These are phyloP conservation scores for Acestrorhynchus altus DNA, from an alignment of 2,797 vertebrate species.

Conservation along the genomic window DNA sequence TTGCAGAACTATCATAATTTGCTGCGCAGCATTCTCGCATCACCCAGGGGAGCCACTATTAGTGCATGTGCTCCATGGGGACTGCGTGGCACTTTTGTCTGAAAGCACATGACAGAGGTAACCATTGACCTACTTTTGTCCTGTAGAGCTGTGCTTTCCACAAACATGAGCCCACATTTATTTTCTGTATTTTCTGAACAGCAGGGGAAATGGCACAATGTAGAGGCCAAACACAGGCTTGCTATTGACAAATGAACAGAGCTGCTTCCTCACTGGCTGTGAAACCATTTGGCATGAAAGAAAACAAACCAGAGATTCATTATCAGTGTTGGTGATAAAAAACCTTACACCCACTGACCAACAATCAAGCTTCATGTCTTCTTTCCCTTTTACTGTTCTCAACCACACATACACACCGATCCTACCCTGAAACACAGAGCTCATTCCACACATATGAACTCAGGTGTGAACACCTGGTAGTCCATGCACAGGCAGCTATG, in stretches of 20 bases:
- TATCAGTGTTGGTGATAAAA: conserved; percentile 5
- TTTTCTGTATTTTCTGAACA: conserved; percentile 17
- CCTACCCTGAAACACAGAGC: conserved; percentile 8
- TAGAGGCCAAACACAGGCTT: not conserved
- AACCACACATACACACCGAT: conserved; percentile 11
- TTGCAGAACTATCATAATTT: not conserved
- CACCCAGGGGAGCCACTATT: not conserved
- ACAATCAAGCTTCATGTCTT: not conserved
- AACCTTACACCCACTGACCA: conserved; percentile 6
- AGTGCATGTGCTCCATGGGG: not conserved
- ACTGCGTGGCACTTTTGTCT: conserved; percentile 38
- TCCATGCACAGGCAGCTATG: conserved; percentile 41
- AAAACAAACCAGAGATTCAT: not conserved
- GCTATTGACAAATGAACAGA: conserved; percentile 19
- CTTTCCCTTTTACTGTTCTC: conserved; percentile 19
- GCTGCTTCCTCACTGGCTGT: conserved; percentile 1
- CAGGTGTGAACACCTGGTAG: conserved; percentile 50
- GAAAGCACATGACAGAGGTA: conserved; percentile 32
- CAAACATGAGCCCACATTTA: not conserved
- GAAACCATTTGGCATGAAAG: not conserved
- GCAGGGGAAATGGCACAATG: conserved; percentile 35
- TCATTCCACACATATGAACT: conserved; percentile 13
- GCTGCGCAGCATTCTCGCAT: not conserved
- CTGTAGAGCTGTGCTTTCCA: conserved; percentile 44
- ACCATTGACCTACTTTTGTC: conserved; percentile 58